These are phyloP conservation scores for Dendrocincla tyrannina DNA, from an alignment of 2,797 vertebrate genomes.

Conservation along the genomic window DNA sequence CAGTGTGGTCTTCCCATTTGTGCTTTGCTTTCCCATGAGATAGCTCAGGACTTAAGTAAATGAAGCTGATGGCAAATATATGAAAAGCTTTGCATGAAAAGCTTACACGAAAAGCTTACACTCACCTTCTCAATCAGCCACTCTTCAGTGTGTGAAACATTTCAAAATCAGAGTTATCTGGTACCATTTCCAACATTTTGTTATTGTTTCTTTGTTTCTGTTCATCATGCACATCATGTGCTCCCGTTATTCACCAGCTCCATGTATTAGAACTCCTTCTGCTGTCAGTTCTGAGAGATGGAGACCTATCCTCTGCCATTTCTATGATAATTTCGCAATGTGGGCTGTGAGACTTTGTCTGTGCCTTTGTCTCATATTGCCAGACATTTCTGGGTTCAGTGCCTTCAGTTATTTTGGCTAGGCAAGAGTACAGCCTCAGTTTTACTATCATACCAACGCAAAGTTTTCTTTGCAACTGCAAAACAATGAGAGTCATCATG, in stretches of 20 bases:
- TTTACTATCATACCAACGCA: background rate
- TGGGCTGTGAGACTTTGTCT: background rate
- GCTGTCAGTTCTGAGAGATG: background rate
- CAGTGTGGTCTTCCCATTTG: rapidly evolving
- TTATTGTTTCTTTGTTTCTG: background rate
- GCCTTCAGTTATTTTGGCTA: background rate
- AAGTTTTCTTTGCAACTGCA: background rate
- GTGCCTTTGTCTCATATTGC: background rate
- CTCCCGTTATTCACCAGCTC: background rate
- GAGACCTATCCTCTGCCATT: background rate
- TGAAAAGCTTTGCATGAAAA: background rate
- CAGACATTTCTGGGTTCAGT: background rate
- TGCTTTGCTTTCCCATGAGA: background rate
- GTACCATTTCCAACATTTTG: background rate
- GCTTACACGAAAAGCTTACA: background rate
- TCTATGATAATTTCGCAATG: background rate
- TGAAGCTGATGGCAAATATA: background rate
- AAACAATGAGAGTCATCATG: background rate
- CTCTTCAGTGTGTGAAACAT: too few relatives aligned
- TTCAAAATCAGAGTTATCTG: background rate
- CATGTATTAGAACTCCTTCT: background rate
- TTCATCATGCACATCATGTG: background rate
- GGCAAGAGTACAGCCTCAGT: background rate
- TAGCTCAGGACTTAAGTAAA: background rate
- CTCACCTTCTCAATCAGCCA: background rate